Evolutionary conservation across 92 coral and sea anemone species (phyloP).

Genomic region (Phymanthus crucifer): DNA sequence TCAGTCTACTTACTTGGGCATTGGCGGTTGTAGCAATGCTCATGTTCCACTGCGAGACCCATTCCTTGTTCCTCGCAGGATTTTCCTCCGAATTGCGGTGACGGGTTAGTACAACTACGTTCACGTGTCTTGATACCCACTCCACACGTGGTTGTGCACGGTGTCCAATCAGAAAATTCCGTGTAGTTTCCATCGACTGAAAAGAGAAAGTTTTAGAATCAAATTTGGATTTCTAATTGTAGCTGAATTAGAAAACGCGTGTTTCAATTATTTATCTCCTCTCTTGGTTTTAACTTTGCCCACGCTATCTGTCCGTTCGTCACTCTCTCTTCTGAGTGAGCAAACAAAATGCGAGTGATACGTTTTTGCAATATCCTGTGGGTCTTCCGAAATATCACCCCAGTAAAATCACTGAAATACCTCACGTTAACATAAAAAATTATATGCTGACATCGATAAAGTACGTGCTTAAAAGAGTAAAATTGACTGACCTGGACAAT

Average conservation of each 20-base stretch:
- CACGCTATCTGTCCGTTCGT: too few relatives aligned
- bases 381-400: too few relatives aligned
- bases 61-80: slow-evolving; percentile 92
- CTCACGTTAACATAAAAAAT: too few relatives aligned
- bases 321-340: too few relatives aligned
- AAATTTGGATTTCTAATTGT: too few relatives aligned
- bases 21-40: slow-evolving; percentile 79
- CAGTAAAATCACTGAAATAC: too few relatives aligned
- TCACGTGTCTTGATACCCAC: slow-evolving; percentile 85
- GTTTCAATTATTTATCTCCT: too few relatives aligned
- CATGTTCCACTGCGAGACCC: slow-evolving; percentile 78
- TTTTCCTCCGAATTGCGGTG: slow-evolving; percentile 81
- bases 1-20: slow-evolving; percentile 71
- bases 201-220: neutral
- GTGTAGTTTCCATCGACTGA: slow-evolving; percentile 88
- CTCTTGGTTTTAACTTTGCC: too few relatives aligned
- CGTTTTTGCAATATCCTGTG: too few relatives aligned
- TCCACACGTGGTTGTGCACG: slow-evolving; percentile 94
- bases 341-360: too few relatives aligned
- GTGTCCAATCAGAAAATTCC: slow-evolving; percentile 82
- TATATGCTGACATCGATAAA: too few relatives aligned
- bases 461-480: neutral
- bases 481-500: slow-evolving; percentile 78
- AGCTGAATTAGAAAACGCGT: too few relatives aligned
- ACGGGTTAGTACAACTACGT: slow-evolving; percentile 84